A percentile compares a stretch with the other conserved stretches of the same genome.
phyloP scores from a whole-genome alignment of 2,888 invertebrate genomes.

The Hyppa rectilinea region DNA sequence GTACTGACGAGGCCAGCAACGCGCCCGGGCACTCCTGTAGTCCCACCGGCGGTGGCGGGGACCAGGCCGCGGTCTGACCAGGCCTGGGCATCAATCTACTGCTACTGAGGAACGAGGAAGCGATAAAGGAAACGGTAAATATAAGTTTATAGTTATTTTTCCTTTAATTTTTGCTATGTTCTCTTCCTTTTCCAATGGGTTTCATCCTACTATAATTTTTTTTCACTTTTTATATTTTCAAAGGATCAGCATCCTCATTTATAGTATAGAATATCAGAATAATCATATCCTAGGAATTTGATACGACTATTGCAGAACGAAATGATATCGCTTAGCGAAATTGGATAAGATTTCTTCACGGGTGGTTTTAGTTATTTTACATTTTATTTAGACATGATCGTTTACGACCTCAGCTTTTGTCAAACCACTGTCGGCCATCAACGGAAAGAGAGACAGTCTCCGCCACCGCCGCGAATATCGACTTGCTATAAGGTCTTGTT shows the following conservation, averaged over 20 bases:
- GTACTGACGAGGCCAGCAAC: conserved; percentile 6
- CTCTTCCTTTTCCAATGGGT: too few relatives aligned
- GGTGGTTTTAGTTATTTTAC: too few relatives aligned
- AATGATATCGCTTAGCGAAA: not conserved
- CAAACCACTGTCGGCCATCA: not conserved
- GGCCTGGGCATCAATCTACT: too few relatives aligned
- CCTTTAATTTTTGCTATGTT: too few relatives aligned
- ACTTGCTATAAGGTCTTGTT: not conserved
- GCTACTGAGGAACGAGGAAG: conserved; percentile 1
- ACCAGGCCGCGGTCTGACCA: not conserved
- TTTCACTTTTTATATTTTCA: too few relatives aligned
- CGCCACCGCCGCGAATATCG: not conserved
- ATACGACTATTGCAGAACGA: not conserved
- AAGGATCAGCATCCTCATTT: too few relatives aligned
- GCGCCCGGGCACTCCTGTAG: conserved; percentile 1
- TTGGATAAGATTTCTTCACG: not conserved
- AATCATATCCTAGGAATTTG: not conserved
- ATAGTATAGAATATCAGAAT: too few relatives aligned
- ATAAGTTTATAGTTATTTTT: too few relatives aligned
- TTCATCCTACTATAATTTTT: too few relatives aligned
- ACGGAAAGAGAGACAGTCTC: not conserved
- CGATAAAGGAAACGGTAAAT: conserved; percentile 7
- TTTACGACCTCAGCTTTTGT: not conserved
- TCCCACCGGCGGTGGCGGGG: conserved; percentile 35
- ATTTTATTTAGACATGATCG: too few relatives aligned